These are phyloP conservation scores for Malurus splendens DNA, from an alignment of 2,797 vertebrate genomes.

Conservation along the genomic window DNA sequence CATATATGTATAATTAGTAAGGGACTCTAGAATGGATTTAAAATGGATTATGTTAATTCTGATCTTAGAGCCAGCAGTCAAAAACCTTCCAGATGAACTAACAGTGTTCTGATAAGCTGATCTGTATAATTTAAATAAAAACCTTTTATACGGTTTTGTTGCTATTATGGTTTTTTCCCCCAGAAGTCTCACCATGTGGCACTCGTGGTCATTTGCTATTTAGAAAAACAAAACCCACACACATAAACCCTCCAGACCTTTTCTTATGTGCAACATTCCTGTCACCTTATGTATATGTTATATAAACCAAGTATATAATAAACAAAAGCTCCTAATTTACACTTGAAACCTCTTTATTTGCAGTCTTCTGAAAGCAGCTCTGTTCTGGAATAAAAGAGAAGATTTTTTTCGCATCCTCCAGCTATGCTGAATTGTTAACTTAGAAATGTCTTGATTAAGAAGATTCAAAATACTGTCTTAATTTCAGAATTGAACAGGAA, in stretches of 20 bases:
- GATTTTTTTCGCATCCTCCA: constrained; percentile 11
- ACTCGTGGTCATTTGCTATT: constrained; percentile 26
- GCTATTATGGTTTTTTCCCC: constrained; percentile 57
- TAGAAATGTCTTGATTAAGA: not conserved
- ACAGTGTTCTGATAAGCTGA: constrained; percentile 63
- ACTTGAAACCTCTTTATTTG: constrained; percentile 56
- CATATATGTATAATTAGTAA: constrained; percentile 62
- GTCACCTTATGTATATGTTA: constrained; percentile 28
- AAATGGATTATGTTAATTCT: constrained; percentile 71
- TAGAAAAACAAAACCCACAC: constrained; percentile 2
- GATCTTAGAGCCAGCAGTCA: constrained; percentile 49
- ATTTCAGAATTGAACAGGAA: not conserved
- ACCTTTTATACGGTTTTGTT: constrained; percentile 52
- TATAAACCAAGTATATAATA: constrained; percentile 32
- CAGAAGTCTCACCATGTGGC: constrained; percentile 58
- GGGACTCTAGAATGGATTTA: constrained; percentile 57
- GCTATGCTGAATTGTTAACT: not conserved
- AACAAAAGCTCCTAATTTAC: constrained; percentile 58
- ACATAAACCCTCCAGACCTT: not conserved
- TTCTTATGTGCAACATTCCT: constrained; percentile 11
- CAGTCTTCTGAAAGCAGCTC: constrained; percentile 39
- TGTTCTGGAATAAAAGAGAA: constrained; percentile 29
- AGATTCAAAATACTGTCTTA: not conserved
- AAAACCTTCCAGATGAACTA: constrained; percentile 63
- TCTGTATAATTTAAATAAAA: constrained; percentile 64